Percentiles rank a stretch among this genome's conserved stretches.
phyloP scores from a whole-genome alignment of 2,888 invertebrate species.

The Apodemia hepburni region DNA sequence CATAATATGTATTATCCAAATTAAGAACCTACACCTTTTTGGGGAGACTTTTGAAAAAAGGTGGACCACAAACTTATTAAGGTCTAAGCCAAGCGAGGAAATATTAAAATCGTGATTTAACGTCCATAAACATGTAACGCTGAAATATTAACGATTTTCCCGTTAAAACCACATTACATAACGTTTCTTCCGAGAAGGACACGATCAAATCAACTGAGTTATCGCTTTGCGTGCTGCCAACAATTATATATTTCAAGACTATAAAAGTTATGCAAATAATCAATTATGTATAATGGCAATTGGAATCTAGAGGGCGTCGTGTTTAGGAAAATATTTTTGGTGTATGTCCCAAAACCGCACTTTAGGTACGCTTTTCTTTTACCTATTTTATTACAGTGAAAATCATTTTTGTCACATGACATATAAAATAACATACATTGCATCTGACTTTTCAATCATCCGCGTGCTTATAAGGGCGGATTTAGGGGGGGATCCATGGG shows the following conservation, averaged over 20 bases:
- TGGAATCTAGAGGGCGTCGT: too few relatives aligned
- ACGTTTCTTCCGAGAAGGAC: constrained; percentile 27
- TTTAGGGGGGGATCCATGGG: too few relatives aligned
- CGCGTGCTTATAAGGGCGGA: too few relatives aligned
- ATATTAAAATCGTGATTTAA: constrained; percentile 9
- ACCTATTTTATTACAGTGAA: too few relatives aligned
- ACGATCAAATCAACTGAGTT: constrained; percentile 22
- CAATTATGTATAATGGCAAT: background rate
- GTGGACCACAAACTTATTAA: background rate
- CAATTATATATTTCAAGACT: background rate
- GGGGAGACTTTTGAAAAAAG: background rate
- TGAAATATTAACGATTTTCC: constrained; percentile 12
- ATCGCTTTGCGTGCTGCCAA: constrained; percentile 12
- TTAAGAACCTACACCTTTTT: too few relatives aligned
- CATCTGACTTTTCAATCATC: too few relatives aligned
- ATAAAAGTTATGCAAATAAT: constrained; percentile 4
- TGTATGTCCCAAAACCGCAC: too few relatives aligned
- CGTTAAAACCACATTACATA: constrained; percentile 23
- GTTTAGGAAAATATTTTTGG: too few relatives aligned
- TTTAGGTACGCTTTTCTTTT: too few relatives aligned
- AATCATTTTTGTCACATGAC: too few relatives aligned
- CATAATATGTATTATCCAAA: too few relatives aligned
- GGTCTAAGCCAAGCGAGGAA: background rate
- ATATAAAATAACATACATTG: too few relatives aligned
- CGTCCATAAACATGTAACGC: constrained; percentile 14